These are phyloP conservation scores for Sebastes taczanowskii DNA, from an alignment of 2,797 vertebrate species.

Conservation along the genomic window DNA sequence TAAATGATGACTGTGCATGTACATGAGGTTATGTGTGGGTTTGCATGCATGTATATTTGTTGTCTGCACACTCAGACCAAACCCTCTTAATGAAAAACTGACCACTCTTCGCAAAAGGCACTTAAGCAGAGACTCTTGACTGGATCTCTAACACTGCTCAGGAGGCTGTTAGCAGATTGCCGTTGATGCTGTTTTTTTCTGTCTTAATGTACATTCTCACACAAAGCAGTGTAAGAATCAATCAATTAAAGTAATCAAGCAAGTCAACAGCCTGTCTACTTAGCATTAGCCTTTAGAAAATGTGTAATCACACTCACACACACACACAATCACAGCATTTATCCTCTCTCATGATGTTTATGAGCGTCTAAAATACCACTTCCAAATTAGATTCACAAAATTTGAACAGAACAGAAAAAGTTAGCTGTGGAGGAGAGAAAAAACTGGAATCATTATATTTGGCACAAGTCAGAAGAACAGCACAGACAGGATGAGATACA, in stretches of 20 bases:
- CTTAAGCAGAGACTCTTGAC: conserved; percentile 56
- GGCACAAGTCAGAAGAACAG: conserved; percentile 50
- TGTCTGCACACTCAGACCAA: conserved; percentile 53
- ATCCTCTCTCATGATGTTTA: background rate
- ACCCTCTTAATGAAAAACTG: conserved; percentile 39
- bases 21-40: background rate
- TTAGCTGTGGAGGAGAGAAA: conserved; percentile 52
- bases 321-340: conserved; percentile 3
- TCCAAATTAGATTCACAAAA: conserved; percentile 7
- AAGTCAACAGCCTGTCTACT: conserved; percentile 28
- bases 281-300: background rate
- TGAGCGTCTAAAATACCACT: conserved; percentile 25
- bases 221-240: conserved; percentile 18
- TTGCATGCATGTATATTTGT: conserved; percentile 6
- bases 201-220: conserved; percentile 29
- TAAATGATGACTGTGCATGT: background rate
- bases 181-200: conserved; percentile 4
- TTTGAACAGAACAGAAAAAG: conserved; percentile 21
- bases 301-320: conserved; percentile 3
- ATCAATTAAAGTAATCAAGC: conserved; percentile 25
- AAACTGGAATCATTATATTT: conserved; percentile 46
- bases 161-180: conserved; percentile 18
- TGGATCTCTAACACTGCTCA: conserved; percentile 28
- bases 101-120: conserved; percentile 51
- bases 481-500: conserved; percentile 40